Evolutionary conservation across 1,140 invertebrate genomes (phyloP), one percentile per base, ranked within the genome.

Genomic region (Drosophila serrata): DNA sequence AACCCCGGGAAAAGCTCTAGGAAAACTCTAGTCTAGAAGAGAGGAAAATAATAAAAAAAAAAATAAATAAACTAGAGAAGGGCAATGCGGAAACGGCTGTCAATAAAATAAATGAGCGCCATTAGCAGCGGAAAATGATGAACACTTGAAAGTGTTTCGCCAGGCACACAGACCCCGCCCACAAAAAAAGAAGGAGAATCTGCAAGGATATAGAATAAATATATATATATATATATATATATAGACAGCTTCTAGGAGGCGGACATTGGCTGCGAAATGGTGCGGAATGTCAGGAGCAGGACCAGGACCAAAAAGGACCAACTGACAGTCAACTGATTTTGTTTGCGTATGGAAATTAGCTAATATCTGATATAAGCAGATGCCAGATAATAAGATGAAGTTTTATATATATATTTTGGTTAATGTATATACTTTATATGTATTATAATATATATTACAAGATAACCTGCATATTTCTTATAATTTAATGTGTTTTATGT

Each of bases 101-200:
- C 85, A 90, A 85, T 88, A 79, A 85, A 88, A 90, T 85, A 88
- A 88, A 90, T 88, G 78, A 88, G 81, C 62, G 65, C 81, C 77
- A 88, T 88, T 88, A 79, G 73, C 64, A 76, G 53, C 72, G 46
- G 60, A 78, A 79, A 80, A 78, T 74, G 76, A 87, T 72, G 73
- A 74, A 69, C 70, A 88, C 80, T 77, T 60, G 76, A 82, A 82
- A 74, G 68, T 80, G 73, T 78, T 61, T 62, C 42, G 40, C 35
- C 29, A n/a, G 60, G 17, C 43, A 37, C 35, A 43, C 59, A 42
- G 49, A 45, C 45, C 39, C 59, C 17, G 59, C 19, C 53, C 63
- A 61, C 56, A 39, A 35, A 45, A 45, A 15, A 35, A 51, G 11
- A 40, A 15, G 9, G 7, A 24, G 7, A 6, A 8, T 39, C 24